phyloP scores from a whole-genome alignment of 23 tunicate genomes.

The Phallusia fumigata region DNA sequence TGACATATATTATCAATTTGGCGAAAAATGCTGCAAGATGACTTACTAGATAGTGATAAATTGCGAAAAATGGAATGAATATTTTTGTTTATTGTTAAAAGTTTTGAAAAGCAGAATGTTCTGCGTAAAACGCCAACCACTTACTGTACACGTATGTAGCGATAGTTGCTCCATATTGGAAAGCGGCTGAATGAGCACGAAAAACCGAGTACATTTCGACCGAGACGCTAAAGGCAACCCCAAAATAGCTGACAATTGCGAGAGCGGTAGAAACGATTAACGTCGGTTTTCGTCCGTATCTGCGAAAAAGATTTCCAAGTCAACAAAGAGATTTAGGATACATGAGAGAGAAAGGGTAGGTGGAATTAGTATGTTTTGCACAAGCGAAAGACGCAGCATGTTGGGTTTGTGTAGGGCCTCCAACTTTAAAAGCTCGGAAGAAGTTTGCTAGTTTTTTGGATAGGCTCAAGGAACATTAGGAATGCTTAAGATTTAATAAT shows the following conservation, averaged over 20 bases:
- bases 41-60: no score
- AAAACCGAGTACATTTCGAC: constrained; percentile 30
- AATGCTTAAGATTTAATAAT: no score
- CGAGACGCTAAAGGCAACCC: constrained; percentile 20
- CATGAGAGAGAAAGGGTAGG: not conserved
- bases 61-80: no score
- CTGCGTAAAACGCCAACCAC: not conserved
- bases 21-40: no score
- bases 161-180: constrained; percentile 44
- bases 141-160: constrained; percentile 61
- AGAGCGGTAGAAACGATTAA: constrained; percentile 15
- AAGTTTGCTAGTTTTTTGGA: no score
- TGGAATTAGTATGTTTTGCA: not conserved
- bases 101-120: no score
- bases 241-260: constrained; percentile 28
- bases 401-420: no score
- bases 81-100: no score
- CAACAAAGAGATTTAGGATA: not conserved
- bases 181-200: constrained; percentile 29
- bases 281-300: constrained; percentile 43
- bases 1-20: no score
- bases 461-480: no score
- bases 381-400: not conserved
- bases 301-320: not conserved
- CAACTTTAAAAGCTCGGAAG: no score